These are phyloP conservation scores for Ammodytes dubius DNA, from an alignment of 2,113 vertebrate species.

Conservation along the genomic window DNA sequence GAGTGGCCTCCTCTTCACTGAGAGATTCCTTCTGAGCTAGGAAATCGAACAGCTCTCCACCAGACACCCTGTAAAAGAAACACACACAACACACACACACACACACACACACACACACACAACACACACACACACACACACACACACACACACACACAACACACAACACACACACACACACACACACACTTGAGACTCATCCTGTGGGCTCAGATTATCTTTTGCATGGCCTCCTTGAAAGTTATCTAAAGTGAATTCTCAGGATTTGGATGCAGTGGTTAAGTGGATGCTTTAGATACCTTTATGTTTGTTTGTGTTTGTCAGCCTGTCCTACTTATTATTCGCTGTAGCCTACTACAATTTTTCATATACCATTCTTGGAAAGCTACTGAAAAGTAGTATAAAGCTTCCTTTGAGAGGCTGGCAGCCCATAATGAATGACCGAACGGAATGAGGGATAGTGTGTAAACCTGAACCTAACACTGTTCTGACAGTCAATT, in stretches of 20 bases:
- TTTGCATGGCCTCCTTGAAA: conserved; percentile 4
- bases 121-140: conserved; percentile 27
- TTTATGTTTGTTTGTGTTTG: conserved; percentile 40
- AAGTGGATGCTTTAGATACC: conserved; percentile 37
- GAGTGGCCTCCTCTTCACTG: conserved; percentile 97
- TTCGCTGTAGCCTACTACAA: neutral
- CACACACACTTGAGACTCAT: conserved; percentile 16
- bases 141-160: conserved; percentile 10
- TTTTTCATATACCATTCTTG: neutral
- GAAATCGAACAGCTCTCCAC: conserved; percentile 98
- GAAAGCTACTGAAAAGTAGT: neutral
- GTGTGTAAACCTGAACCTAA: conserved; percentile 11
- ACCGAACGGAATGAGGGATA: neutral
- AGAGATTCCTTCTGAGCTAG: conserved; percentile 96
- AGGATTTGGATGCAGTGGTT: conserved; percentile 24
- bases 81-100: conserved; percentile 40
- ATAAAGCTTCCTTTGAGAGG: neutral
- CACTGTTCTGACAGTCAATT: conserved; percentile 27
- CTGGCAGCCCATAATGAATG: neutral
- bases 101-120: conserved; percentile 35
- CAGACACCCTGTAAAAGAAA: conserved; percentile 89
- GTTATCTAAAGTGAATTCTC: conserved; percentile 55
- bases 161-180: conserved; percentile 17
- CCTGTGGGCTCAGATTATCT: conserved; percentile 33
- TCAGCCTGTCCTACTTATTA: neutral